Evolutionary conservation across 2,113 vertebrate species (phyloP), one percentile per base, ranked within the genome.

Genomic region (Aythya baeri): DNA sequence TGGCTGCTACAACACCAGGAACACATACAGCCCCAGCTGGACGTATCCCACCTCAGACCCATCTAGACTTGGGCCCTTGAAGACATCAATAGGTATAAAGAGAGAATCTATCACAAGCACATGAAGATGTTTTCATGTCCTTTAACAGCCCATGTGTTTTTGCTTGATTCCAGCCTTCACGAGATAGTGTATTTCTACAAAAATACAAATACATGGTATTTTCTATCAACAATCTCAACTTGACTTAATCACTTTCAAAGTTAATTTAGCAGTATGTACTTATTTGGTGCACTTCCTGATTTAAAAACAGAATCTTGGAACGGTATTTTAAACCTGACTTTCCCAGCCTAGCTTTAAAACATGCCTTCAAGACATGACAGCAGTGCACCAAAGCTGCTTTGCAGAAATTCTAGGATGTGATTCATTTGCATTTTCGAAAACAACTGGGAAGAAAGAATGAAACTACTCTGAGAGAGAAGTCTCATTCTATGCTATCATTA

Each of bases 351-450:
- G 55, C 57, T 50, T 66, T 75, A 50, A 61, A 59, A 55, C 6
- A 13, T 7, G 41, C 78, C 83, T 86, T 41, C 50, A 18, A 71
- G 63, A 72, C 13, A 25, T 1, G 25, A 29, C 7, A 38, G 32
- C 44, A 66, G 29, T 2, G 34, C 55, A 17, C 15, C 58, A 54
- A 29, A 52, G 52, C 50, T 44, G 50, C 26, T 58, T 70, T 7
- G n/a, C 13, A 61, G 55, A 55, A 83, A 81, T 44, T 43, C 78
- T 83, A 10, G 0, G 20, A 52, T 6, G 36, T 83, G 83, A 86
- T 79, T 89, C 85, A 95, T 93, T 77, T 83, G 50, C 74, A 75
- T 55, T 52, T 21, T 57, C 87, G 81, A 92, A 95, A 96, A 96
- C 79, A 95, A 86, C 72, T 61, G 67, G 49, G 63, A 66, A 88